Conservation (phyloP, 2,797 vertebrate genomes). For the Myotis planiceps region DNA sequence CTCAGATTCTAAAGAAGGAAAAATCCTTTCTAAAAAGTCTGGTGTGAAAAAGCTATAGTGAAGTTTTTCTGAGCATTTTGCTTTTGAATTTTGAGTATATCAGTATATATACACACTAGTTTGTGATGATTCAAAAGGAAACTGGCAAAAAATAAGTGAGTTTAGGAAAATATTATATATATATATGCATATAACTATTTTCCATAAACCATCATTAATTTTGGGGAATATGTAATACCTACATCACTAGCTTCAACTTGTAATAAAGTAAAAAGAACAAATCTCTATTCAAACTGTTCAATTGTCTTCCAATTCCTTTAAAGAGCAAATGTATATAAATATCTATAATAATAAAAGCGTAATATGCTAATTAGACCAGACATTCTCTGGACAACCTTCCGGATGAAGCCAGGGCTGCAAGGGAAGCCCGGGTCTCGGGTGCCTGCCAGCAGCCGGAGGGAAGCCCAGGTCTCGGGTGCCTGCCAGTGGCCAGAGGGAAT, state of each 20-base stretch:
- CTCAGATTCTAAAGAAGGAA: neutral
- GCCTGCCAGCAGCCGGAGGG: too few species aligned
- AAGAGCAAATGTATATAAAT: neutral
- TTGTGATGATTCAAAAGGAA: neutral
- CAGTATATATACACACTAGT: neutral
- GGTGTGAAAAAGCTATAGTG: neutral
- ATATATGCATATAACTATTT: neutral
- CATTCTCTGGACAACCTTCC: too few species aligned
- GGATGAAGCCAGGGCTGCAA: too few species aligned
- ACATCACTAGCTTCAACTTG: neutral
- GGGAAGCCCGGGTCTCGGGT: too few species aligned
- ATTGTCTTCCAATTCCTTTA: neutral
- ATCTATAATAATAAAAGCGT: neutral
- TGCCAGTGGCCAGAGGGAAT: too few species aligned
- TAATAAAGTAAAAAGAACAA: neutral
- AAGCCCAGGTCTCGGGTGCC: too few species aligned
- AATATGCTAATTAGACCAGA: too few species aligned
- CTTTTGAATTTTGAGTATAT: slow-evolving; percentile 1
- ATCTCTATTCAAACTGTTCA: neutral
- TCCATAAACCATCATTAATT: neutral
- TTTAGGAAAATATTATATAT: neutral
- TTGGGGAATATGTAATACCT: neutral
- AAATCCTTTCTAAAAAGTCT: neutral
- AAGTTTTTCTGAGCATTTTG: neutral
- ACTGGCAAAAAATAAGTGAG: neutral